phyloP scores from a whole-genome alignment of 2,888 invertebrate genomes.

The Helicoverpa assulta region DNA sequence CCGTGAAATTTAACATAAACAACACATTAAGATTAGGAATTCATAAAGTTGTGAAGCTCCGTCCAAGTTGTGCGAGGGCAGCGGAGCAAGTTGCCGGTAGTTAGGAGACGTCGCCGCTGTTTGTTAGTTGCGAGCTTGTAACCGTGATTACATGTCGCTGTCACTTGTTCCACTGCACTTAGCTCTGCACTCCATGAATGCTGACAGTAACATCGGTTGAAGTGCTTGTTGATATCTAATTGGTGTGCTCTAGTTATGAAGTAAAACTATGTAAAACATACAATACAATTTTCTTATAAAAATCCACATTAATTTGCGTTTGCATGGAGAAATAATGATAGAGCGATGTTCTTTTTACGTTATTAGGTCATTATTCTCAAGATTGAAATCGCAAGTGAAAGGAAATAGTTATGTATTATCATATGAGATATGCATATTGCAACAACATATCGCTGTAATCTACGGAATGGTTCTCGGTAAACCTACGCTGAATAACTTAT shows the following conservation, averaged over 20 bases:
- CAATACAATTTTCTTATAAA: no score
- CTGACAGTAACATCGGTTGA: neutral
- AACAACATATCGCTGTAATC: neutral
- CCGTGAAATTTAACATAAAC: slow-evolving; percentile 62
- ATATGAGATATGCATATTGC: neutral
- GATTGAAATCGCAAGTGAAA: no score
- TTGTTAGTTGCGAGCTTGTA: slow-evolving; percentile 28
- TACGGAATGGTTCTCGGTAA: neutral
- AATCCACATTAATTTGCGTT: no score
- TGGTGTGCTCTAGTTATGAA: no score
- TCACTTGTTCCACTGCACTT: neutral
- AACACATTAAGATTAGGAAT: slow-evolving; percentile 64
- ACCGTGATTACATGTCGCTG: slow-evolving; percentile 22
- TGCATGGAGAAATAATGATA: no score
- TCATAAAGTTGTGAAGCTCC: slow-evolving; percentile 60
- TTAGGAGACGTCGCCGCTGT: slow-evolving; percentile 45
- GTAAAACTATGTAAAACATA: no score
- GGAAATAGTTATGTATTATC: neutral
- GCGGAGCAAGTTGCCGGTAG: slow-evolving; percentile 50
- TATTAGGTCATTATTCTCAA: no score
- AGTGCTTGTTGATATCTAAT: neutral
- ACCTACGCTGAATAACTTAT: slow-evolving; percentile 9
- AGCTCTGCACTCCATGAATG: neutral
- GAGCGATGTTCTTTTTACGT: no score
- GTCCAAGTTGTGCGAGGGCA: slow-evolving; percentile 33